Conservation (phyloP, 2,113 vertebrate genomes). For the Gadus macrocephalus region DNA sequence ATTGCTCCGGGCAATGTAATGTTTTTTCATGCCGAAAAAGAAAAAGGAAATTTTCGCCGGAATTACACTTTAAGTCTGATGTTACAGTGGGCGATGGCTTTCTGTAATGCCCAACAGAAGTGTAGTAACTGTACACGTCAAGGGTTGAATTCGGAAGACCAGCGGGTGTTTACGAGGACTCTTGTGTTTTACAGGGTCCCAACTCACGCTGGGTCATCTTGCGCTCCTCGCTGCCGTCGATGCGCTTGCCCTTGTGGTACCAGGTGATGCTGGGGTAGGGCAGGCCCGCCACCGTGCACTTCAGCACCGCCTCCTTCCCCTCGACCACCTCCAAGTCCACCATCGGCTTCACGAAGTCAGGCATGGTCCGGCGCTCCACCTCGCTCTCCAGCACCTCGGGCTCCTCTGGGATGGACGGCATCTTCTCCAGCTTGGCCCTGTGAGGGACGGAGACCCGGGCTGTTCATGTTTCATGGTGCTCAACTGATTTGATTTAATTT, state of each 20-base stretch:
- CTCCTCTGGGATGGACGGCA: constrained; percentile 96
- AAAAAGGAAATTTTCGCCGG: no score
- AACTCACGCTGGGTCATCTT: constrained; percentile 90
- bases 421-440: constrained; percentile 93
- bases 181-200: not conserved
- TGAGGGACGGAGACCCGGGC: not conserved
- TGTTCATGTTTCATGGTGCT: no score
- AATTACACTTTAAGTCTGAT: no score
- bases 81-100: no score
- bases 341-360: constrained; percentile 87
- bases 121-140: no score
- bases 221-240: constrained; percentile 84
- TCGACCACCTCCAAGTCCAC: constrained; percentile 87
- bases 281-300: constrained; percentile 86
- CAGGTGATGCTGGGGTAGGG: constrained; percentile 92
- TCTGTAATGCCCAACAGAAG: no score
- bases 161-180: no score
- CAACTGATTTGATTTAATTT: no score
- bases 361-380: constrained; percentile 86
- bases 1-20: no score
- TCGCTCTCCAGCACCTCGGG: constrained; percentile 83
- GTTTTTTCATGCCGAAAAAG: no score
- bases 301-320: constrained; percentile 82
- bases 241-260: constrained; percentile 88
- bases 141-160: no score